Base-by-base conservation (phyloP, 2,797 vertebrate species). In the Enteromius unitaeniatus region DNA sequence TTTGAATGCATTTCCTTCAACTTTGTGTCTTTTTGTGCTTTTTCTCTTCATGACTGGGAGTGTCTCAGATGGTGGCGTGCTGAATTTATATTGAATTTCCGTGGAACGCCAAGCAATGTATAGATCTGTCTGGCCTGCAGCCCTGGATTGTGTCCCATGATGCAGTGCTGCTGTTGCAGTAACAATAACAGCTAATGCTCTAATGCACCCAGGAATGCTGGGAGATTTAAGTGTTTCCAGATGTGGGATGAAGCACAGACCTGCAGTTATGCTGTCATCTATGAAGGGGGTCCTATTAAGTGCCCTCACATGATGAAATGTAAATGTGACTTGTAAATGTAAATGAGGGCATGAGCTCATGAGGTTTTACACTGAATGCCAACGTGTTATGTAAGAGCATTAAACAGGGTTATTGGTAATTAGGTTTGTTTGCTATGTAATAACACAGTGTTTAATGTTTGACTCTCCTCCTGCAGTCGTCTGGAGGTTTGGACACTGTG, bases 191-290 rank as follows among this genome's bases (percentile, higher is more conserved):
- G 65, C 49, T 77, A 60, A 31, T 45, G 45, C 28, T 55, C 65
- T 2, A 26, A 58, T 78, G 67, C 47, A 23, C 74, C 17, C 28
- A 64, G 73, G 83, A 76, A 82, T 83, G 78, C 60, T 31, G 62
- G 26, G 77, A 58, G 49, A 85, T 78, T 83, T 81, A 60, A 84
- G 13, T 34, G 34, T 55, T 86, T 84, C 75, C 81, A 90, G 81
- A 85, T 86, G 72, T 67, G 19, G 26, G 28, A 74, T 62, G 45
- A 34, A 72, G 40, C 82, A 64, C 17, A 62, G 17, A 75, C 76
- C 76, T 85, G 34, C n/a, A 78, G 65, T 82, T 53, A 86, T 68
- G 69, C 45, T 60, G 34, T 81, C 53, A 79, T 79, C 78, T 81
- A 13, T 49, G 55, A 37, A 81, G 78, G 40, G 40, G 80, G 37